These are phyloP conservation scores for Dipodomys stephensi DNA, from an alignment of 2,113 vertebrate species.

Conservation along the genomic window DNA sequence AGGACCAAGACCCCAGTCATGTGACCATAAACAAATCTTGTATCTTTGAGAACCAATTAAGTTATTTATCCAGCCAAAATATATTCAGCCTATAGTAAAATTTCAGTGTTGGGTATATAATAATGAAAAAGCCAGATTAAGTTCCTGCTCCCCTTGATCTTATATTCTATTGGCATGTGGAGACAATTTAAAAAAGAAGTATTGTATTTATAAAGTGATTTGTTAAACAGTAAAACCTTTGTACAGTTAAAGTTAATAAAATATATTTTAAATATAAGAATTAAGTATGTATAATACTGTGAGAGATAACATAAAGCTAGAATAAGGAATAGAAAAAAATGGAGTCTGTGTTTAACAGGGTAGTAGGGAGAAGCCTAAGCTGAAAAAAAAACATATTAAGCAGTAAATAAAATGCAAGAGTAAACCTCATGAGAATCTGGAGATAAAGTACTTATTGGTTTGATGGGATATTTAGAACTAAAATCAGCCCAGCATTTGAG, in stretches of 20 bases:
- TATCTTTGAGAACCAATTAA: constrained; percentile 18
- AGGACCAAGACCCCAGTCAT: neutral
- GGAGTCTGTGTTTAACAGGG: neutral
- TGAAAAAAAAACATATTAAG: neutral
- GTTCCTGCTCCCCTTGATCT: neutral
- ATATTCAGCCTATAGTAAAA: neutral
- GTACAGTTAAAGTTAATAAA: too few relatives aligned
- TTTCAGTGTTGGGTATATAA: neutral
- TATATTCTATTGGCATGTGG: neutral
- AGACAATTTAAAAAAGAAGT: neutral
- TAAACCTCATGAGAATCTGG: neutral
- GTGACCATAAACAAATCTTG: neutral
- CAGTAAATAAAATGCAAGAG: neutral
- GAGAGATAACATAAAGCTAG: neutral
- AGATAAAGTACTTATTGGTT: neutral
- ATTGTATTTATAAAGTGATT: too few relatives aligned
- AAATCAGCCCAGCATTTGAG: too few relatives aligned
- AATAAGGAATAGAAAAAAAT: neutral
- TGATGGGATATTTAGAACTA: too few relatives aligned
- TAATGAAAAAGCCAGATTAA: neutral
- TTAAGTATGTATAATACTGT: neutral
- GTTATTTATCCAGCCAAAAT: neutral
- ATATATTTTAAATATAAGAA: neutral
- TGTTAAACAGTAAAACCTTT: too few relatives aligned
- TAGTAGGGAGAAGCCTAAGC: neutral